Evolutionary conservation across 2,113 vertebrate species (phyloP), one percentile per base, ranked within the genome.

Genomic region (Rhineura floridana): DNA sequence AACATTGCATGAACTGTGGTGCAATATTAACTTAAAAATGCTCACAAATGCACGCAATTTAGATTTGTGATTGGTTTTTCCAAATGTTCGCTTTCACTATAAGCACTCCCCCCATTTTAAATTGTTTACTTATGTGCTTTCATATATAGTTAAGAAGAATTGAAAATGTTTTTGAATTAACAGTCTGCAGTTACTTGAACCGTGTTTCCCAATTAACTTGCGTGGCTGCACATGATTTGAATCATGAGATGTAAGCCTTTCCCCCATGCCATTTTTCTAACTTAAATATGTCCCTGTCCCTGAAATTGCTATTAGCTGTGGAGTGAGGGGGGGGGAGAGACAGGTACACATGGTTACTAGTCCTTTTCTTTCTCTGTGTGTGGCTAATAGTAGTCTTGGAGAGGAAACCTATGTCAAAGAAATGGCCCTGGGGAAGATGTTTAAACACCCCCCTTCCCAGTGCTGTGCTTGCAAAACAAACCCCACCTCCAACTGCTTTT

Each of bases 171-270:
- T 59, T 21, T 21, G 55, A 59, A 59, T 95, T 89, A 92, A 84
- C 2, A 82, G 75, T 65, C 63, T 93, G 77, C 79, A 93, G 48
- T 92, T 94, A 93, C 87, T 94, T 36, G 86, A 93, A 87, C 90
- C 76, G 81, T 87, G 88, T 79, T n/a, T 77, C 87, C 89, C 76
- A 52, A 81, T 91, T 88, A 94, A 94, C 73, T 93, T 82, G 89
- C 76, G 89, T 65, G 85, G 83, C 92, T 77, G 39, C 67, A 91
- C 84, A 50, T 81, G 69, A 89, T 88, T 91, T 86, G 36, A 44
- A 76, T 80, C 36, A 67, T 89, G 23, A 65, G 90, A 93, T 92
- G 79, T 55, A 52, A 52, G 33, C 15, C 6, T 77, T 52, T 36
- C 30, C 48, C 10, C 12, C 36, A 2, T 52, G 17, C 33, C 17